Evolutionary conservation across 2,113 vertebrate species (phyloP), one percentile per base, ranked within the genome.

Genomic region (Bujurquina vittata): DNA sequence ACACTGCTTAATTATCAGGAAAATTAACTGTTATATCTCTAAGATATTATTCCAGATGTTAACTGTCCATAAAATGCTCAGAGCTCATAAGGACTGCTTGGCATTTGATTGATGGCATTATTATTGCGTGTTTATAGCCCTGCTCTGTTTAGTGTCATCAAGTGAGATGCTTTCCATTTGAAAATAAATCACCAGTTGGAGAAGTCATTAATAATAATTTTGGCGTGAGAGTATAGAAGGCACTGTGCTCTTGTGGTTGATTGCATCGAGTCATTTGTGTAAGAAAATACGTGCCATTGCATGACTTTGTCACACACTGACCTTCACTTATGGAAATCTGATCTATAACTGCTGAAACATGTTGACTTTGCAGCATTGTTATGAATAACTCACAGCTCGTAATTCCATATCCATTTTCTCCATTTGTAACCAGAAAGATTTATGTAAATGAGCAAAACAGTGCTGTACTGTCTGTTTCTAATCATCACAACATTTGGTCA

Each of bases 401-500:
- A 22, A 31, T 37, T 61, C 10, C 33, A 26, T 15, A 62, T 61
- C 3, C 12, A 12, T 49, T 35, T 57, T 73, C 31, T 20, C 12
- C 43, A 72, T 65, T 56, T 75, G 43, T 22, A n/a, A 35, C 31
- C 15, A 40, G 40, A 57, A 31, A 14, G 31, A 4, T 63, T 57
- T 20, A 74, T 80, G 57, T 49, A 54, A 29, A 78, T 78, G 22
- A 58, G n/a, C 23, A 29, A 63, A 83, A 59, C 80, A 40, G 22
- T 56, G 56, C 14, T 12, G 18, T 52, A 11, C 74, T 61, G 77
- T 56, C 69, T 76, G 87, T 84, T 59, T 80, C 63, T 83, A 61
- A 58, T 60, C 65, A 17, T 57, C 49, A 22, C 35, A 86, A 59
- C 91, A 84, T 90, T 91, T 90, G 86, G 81, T 86, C 84, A 52